Conservation (phyloP, 2,113 vertebrate genomes). For the Microcebus lehilahytsara region DNA sequence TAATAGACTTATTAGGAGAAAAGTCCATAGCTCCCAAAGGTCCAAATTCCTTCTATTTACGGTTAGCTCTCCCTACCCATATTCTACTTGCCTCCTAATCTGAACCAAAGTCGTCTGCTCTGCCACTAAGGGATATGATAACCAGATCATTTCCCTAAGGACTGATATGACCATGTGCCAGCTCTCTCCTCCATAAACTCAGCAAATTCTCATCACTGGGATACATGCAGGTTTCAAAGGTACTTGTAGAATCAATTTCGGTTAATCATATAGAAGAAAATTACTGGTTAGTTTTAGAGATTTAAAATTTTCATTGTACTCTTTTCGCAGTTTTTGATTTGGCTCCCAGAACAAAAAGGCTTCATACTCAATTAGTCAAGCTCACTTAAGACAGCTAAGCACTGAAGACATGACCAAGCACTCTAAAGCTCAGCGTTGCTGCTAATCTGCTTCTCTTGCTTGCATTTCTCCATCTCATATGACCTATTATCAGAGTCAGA, state of each 20-base stretch:
- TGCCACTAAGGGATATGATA: background rate
- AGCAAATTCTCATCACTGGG: background rate
- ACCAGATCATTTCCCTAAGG: background rate
- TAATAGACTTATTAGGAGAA: background rate
- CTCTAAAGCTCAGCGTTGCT: background rate
- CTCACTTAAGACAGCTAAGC: background rate
- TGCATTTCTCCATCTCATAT: conserved; percentile 13
- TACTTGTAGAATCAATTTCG: background rate
- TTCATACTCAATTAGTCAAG: background rate
- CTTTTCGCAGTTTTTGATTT: background rate
- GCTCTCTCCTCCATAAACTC: background rate
- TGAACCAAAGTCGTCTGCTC: background rate
- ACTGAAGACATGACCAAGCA: background rate
- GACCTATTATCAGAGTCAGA: conserved; percentile 8
- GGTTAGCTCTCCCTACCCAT: background rate
- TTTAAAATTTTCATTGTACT: background rate
- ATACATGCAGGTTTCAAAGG: background rate
- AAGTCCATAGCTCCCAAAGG: background rate
- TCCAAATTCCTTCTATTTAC: background rate
- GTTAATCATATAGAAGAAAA: background rate
- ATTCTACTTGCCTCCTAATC: background rate
- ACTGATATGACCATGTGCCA: background rate
- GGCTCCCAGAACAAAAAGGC: background rate
- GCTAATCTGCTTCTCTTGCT: background rate
- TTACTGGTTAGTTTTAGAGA: background rate